Evolutionary conservation across 1,140 invertebrate genomes (phyloP).

Genomic region (Habropoda laboriosa): DNA sequence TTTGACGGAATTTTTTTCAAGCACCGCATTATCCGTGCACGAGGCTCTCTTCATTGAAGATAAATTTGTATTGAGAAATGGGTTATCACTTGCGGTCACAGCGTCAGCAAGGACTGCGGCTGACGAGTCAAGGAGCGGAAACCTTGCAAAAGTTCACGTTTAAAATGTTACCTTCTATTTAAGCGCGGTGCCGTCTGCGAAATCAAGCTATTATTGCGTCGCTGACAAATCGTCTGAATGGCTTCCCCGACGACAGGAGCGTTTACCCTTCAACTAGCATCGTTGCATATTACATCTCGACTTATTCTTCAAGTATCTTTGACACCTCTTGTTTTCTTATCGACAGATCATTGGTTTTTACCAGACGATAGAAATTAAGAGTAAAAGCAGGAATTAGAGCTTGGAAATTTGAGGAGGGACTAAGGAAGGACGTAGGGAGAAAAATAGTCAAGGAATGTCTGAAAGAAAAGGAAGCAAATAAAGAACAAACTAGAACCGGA

Average conservation of each 20-base stretch:
- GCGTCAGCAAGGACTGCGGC: conserved; percentile 32
- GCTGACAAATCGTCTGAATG: conserved; percentile 11
- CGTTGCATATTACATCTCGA: no score
- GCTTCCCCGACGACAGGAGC: neutral
- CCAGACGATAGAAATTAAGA: no score
- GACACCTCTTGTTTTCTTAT: neutral
- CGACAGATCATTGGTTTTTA: no score
- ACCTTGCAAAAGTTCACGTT: conserved; percentile 49
- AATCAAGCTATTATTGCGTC: conserved; percentile 8
- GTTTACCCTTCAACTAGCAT: no score
- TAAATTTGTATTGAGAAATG: conserved; percentile 49
- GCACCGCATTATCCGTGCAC: conserved; percentile 13
- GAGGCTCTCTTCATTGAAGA: conserved; percentile 8
- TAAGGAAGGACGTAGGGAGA: no score
- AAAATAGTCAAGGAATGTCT: no score
- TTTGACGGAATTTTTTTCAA: conserved; percentile 31
- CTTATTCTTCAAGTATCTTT: no score
- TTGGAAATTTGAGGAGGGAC: no score
- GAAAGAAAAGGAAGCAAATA: no score
- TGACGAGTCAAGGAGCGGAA: conserved; percentile 57
- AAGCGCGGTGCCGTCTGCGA: conserved; percentile 19
- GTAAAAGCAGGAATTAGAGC: no score
- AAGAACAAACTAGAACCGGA: no score
- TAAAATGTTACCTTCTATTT: conserved; percentile 26
- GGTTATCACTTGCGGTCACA: conserved; percentile 55